A percentile compares a stretch with the other conserved stretches of the same genome.
phyloP scores from a whole-genome alignment of 64 coral and sea anemone genomes.

The Montipora foliosa region DNA sequence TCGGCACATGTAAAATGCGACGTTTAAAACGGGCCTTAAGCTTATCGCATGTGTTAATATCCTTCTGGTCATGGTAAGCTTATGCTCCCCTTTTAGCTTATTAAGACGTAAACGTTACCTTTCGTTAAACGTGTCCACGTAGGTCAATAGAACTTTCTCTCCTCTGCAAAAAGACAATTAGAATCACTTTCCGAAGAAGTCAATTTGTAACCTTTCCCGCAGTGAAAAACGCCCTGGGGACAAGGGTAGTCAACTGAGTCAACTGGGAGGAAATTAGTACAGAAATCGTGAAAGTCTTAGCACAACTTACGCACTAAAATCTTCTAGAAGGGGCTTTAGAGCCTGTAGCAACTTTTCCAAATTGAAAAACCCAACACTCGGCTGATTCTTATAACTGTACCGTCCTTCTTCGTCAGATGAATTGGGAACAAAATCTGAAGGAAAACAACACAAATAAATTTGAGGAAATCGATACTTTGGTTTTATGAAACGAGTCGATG shows the following conservation, averaged over 20 bases:
- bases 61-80: too few species aligned
- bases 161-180: constrained; percentile 10
- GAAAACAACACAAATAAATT: background rate
- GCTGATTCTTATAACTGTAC: constrained; percentile 90
- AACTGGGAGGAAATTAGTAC: too few species aligned
- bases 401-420: constrained; percentile 90
- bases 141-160: constrained; percentile 22
- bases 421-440: constrained; percentile 83
- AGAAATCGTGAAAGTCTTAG: background rate
- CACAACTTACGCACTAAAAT: constrained; percentile 46
- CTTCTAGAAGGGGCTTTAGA: constrained; percentile 66
- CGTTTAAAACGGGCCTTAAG: too few species aligned
- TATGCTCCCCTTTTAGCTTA: background rate
- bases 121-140: constrained; percentile 19
- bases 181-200: background rate
- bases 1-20: too few species aligned
- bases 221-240: too few species aligned
- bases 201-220: too few species aligned
- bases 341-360: constrained; percentile 82
- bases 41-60: too few species aligned
- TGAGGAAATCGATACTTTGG: too few species aligned
- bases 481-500: too few species aligned
- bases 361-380: constrained; percentile 82
- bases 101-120: constrained; percentile 17
- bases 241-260: too few species aligned